Base-by-base conservation (phyloP, 2,113 vertebrate genomes). In the Leucopsar rothschildi region DNA sequence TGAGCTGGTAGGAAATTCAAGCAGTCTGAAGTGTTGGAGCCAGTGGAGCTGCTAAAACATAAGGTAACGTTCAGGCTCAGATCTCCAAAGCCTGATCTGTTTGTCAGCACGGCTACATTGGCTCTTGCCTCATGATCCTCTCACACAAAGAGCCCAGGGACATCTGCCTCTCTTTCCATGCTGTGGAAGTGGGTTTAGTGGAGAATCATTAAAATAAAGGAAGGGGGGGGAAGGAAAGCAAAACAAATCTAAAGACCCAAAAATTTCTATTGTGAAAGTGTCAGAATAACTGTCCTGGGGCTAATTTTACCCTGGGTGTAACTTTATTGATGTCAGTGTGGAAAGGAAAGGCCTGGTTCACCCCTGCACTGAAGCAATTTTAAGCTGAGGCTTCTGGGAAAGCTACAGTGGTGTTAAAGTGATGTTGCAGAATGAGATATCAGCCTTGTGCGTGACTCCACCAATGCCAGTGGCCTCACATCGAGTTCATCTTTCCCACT, bases 1-100 rank as follows among this genome's bases (percentile, higher is more conserved):
- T 29, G 84, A 76, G 63, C 55, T 86, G 87, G 64, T 94, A 93
- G 82, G 91, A 96, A 91, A 82, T 81, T 83, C 71, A 35, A 35
- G 69, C 21, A 14, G n/a, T 82, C 76, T 84, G 60, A 80, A 76
- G 68, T 2, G 0, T 28, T 63, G 68, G 63, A 93, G 93, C 59
- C 55, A 59, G 35, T 42, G 65, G 57, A 83, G 90, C 92, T 83
- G 64, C 60, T 93, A 17, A 92, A 86, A 85, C 90, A 94, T 88
- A 88, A 96, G 95, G 85, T 90, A 95, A 86, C 0, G 0, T 37
- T 96, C 92, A 92, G 50, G 50, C 91, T 77, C 8, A 12, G 79
- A 35, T 94, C 90, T 91, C 93, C 59, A 53, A 91, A 92, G 82
- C 2, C 5, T 73, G 90, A 77, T 90, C 63, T 90, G 70, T 93